A percentile compares a stretch with the other conserved stretches of the same genome.
Conservation (phyloP, 2,797 vertebrate species). For the Decapterus maruadsi region DNA sequence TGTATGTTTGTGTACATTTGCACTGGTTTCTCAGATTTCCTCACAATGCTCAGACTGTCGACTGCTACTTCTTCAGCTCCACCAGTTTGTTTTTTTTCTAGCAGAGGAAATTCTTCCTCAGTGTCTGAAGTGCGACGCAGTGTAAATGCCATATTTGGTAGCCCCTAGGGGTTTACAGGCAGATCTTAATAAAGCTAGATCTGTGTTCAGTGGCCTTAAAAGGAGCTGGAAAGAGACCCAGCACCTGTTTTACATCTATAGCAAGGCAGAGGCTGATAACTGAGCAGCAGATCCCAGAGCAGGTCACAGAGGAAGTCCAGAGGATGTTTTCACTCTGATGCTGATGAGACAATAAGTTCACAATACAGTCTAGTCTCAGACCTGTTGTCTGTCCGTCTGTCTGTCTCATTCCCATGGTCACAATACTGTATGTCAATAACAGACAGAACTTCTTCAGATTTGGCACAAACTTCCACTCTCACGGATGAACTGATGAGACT, state of each 20-base stretch:
- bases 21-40: not conserved
- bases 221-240: constrained; percentile 79
- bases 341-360: constrained; percentile 36
- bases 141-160: constrained; percentile 87
- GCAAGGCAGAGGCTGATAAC: constrained; percentile 75
- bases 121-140: constrained; percentile 63
- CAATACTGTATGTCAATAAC: no score
- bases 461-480: no score
- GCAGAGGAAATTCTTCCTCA: constrained; percentile 66
- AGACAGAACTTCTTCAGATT: no score
- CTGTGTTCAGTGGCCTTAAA: constrained; percentile 85
- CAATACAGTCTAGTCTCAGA: not conserved
- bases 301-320: constrained; percentile 48
- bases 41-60: not conserved
- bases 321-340: constrained; percentile 37
- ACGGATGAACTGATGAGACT: no score
- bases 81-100: constrained; percentile 33
- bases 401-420: no score
- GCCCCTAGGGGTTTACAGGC: constrained; percentile 77
- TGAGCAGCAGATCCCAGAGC: constrained; percentile 39
- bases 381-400: no score
- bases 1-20: not conserved
- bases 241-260: constrained; percentile 86
- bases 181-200: constrained; percentile 86
- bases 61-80: constrained; percentile 21